phyloP scores from a whole-genome alignment of 2,113 vertebrate species.

The Corvus hawaiiensis region DNA sequence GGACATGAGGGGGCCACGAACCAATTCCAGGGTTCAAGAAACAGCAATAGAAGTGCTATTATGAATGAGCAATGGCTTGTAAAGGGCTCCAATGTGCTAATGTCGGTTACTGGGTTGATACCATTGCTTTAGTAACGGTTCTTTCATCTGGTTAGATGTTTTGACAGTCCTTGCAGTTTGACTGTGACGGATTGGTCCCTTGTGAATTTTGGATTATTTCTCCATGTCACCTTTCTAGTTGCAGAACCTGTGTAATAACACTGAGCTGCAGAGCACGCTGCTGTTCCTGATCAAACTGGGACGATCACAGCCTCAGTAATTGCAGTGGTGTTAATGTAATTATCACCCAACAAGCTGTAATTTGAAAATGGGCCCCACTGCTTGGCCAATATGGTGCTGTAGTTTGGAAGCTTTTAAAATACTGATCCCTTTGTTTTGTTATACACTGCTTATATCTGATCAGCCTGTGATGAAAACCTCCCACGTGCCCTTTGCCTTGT shows the following conservation, averaged over 20 bases:
- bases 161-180: background rate
- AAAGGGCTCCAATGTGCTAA: background rate
- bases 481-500: background rate
- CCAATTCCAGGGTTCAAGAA: background rate
- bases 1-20: background rate
- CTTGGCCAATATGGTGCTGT: background rate
- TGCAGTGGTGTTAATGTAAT: background rate
- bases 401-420: background rate
- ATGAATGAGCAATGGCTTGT: background rate
- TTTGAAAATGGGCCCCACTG: background rate
- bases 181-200: background rate
- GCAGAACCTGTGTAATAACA: background rate
- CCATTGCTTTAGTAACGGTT: background rate
- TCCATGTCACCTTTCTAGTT: background rate
- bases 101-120: background rate
- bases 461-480: background rate
- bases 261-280: background rate
- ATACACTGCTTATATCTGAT: background rate
- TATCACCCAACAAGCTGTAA: background rate
- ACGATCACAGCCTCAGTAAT: background rate
- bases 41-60: background rate
- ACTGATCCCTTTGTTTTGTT: background rate
- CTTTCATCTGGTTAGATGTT: background rate
- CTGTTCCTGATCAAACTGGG: background rate
- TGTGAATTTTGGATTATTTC: background rate